Evolutionary conservation across 1,140 invertebrate species (phyloP).

Genomic region (Yoshiicerus persimilis): DNA sequence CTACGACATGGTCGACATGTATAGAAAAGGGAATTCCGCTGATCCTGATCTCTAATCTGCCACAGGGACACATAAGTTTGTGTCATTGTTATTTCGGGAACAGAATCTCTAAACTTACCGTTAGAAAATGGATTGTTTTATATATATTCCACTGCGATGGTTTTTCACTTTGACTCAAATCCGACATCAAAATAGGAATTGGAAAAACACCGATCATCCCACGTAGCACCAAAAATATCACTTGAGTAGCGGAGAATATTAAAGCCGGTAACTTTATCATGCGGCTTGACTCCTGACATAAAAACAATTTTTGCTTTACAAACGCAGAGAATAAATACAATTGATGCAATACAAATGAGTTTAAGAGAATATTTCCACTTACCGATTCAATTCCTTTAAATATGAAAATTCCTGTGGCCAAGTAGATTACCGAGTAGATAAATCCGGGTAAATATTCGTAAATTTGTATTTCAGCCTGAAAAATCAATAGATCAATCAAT

Average conservation of each 20-base stretch:
- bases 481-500: background rate
- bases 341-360: background rate
- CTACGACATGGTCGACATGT: no score
- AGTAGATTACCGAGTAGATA: background rate
- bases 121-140: background rate
- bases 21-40: no score
- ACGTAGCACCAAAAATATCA: background rate
- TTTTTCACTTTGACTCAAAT: background rate
- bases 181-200: background rate
- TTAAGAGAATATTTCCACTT: background rate
- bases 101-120: background rate
- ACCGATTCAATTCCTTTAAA: background rate
- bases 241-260: background rate
- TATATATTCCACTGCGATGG: background rate
- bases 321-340: background rate
- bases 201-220: background rate
- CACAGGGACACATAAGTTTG: no score
- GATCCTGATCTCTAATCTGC: no score
- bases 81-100: no score
- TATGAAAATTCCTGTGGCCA: background rate
- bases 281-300: background rate
- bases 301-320: background rate
- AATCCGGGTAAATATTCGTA: background rate
- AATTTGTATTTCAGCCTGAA: background rate
- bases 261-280: background rate